Evolutionary conservation across 2,113 vertebrate genomes (phyloP).

Genomic region (Acanthisitta chloris): DNA sequence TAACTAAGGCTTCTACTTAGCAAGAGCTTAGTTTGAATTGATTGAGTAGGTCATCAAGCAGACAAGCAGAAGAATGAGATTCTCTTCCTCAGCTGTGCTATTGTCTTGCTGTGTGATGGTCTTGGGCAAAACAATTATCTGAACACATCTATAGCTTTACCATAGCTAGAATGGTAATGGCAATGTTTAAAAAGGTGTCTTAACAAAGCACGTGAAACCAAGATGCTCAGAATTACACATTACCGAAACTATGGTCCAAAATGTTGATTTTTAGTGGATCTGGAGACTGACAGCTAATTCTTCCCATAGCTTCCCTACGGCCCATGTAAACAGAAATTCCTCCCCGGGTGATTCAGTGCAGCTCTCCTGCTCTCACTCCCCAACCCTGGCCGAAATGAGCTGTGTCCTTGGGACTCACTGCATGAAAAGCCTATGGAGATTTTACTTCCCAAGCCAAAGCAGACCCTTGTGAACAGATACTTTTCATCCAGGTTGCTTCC

Average conservation of each 20-base stretch:
- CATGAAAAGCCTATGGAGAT: background rate
- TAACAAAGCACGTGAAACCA: background rate
- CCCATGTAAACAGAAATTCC: background rate
- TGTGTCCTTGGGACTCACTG: accelerated
- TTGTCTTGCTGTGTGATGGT: background rate
- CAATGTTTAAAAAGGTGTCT: background rate
- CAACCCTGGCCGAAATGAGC: background rate
- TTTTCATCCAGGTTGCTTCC: background rate
- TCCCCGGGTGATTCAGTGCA: accelerated
- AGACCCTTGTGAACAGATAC: background rate
- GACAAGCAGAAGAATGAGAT: background rate
- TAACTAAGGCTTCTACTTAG: background rate
- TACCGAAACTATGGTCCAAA: background rate
- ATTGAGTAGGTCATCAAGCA: background rate
- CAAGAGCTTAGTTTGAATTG: background rate
- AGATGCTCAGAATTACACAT: background rate
- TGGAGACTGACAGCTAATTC: background rate
- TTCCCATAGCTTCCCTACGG: background rate
- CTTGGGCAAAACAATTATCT: background rate
- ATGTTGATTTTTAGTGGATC: background rate
- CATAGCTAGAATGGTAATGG: background rate
- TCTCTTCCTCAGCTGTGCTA: background rate
- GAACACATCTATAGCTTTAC: background rate
- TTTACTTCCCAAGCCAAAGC: background rate
- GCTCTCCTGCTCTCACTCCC: background rate